These are phyloP conservation scores for Zaprionus tsacasi DNA, from an alignment of 1,140 invertebrate species.

Conservation along the genomic window DNA sequence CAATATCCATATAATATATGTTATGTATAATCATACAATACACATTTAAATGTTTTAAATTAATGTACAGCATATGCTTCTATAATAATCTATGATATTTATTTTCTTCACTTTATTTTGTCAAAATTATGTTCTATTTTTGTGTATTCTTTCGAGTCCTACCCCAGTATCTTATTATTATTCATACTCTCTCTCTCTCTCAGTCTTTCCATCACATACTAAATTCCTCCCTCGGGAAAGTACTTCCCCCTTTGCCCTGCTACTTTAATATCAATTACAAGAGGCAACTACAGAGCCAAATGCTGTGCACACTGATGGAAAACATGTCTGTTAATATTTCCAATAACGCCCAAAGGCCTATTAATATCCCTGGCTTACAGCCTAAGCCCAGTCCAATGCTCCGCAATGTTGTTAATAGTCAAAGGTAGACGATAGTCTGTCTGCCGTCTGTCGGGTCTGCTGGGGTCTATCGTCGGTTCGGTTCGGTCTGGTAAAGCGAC, in stretches of 20 bases:
- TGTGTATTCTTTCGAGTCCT: no score
- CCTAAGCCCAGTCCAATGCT: not conserved
- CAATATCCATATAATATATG: no score
- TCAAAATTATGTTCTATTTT: no score
- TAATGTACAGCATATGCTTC: not conserved
- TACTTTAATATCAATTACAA: slow-evolving; percentile 71
- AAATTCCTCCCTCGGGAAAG: not conserved
- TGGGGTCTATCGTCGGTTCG: not conserved
- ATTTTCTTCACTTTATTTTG: not conserved
- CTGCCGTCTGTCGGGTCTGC: not conserved
- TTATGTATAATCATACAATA: no score
- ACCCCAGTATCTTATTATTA: no score
- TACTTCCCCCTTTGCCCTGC: not conserved
- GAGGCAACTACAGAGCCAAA: not conserved
- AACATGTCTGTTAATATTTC: slow-evolving; percentile 74
- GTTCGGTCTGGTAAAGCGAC: slow-evolving; percentile 53
- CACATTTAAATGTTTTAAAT: no score
- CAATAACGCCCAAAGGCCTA: slow-evolving; percentile 66
- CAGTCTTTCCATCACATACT: not conserved
- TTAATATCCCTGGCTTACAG: slow-evolving; percentile 55
- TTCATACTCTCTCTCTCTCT: not conserved
- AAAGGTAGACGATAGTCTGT: slow-evolving; percentile 33
- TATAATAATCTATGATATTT: not conserved
- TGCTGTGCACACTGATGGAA: slow-evolving; percentile 27
- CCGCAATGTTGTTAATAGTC: slow-evolving; percentile 68